phyloP scores from a whole-genome alignment of 2,797 vertebrate genomes.

The Prionace glauca region DNA sequence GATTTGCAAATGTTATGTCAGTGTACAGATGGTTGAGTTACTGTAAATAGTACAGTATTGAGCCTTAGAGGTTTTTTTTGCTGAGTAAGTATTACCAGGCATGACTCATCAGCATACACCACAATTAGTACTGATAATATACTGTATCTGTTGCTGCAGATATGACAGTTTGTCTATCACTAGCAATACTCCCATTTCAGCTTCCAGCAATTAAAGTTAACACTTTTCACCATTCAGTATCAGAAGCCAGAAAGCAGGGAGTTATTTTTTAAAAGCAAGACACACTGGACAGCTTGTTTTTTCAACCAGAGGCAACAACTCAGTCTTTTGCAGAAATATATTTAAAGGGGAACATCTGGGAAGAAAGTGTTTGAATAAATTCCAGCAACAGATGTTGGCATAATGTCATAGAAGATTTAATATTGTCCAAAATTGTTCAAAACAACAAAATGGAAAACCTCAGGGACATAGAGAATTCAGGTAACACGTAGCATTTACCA shows the following conservation, averaged over 20 bases:
- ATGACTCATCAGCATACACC: not conserved
- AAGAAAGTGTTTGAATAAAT: not conserved
- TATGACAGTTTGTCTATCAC: not conserved
- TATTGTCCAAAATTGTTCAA: not conserved
- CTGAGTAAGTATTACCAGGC: constrained; percentile 2
- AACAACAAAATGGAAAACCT: not conserved
- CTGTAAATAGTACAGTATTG: not conserved
- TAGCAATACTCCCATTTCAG: not conserved
- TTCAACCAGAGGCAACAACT: not conserved
- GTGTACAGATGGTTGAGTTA: not conserved
- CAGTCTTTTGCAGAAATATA: not conserved
- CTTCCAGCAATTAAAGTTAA: not conserved
- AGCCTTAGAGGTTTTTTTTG: not conserved
- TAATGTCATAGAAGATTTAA: not conserved
- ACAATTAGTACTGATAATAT: not conserved
- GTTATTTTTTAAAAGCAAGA: not conserved
- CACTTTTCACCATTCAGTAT: not conserved
- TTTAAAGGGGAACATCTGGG: not conserved
- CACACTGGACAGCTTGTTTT: not conserved
- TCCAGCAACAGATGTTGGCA: not conserved
- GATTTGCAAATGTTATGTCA: not conserved
- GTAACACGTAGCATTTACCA: not conserved
- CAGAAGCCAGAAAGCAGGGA: not conserved
- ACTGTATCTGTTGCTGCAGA: not conserved
- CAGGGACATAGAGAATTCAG: not conserved